phyloP scores from a whole-genome alignment of 2,888 invertebrate genomes.

The Branchinecta sandiegonensis region DNA sequence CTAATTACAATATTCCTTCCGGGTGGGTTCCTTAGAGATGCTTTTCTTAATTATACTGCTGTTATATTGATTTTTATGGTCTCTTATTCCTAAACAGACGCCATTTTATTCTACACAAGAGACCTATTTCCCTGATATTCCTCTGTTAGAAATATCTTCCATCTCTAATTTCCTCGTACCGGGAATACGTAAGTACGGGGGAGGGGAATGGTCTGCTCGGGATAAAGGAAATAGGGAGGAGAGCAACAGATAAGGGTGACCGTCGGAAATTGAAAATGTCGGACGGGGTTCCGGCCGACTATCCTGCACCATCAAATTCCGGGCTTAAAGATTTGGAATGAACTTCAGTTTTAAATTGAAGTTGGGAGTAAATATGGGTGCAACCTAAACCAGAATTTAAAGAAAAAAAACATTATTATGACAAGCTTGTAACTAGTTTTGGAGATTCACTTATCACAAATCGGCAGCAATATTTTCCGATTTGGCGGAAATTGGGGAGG shows the following conservation, averaged over 20 bases:
- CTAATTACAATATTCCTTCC: too few species aligned
- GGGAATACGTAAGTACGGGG: constrained; percentile 9
- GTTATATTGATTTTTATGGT: constrained; percentile 16
- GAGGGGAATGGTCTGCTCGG: constrained; percentile 5
- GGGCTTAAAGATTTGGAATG: too few species aligned
- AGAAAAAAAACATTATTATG: too few species aligned
- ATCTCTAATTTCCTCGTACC: constrained; percentile 16
- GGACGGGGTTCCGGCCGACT: too few species aligned
- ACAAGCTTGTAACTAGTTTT: too few species aligned
- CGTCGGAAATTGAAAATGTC: constrained; percentile 15
- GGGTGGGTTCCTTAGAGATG: background rate
- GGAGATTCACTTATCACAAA: too few species aligned
- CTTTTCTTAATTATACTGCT: constrained; percentile 16
- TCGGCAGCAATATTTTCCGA: too few species aligned
- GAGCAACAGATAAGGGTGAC: constrained; percentile 16
- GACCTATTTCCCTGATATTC: constrained; percentile 14
- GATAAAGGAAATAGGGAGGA: constrained; percentile 9
- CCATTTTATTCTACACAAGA: constrained; percentile 14
- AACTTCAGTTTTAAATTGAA: too few species aligned
- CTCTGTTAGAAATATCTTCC: constrained; percentile 15
- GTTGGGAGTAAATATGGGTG: too few species aligned
- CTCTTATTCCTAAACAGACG: constrained; percentile 17
- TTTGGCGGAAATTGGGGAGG: too few species aligned
- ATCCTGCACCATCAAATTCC: too few species aligned
- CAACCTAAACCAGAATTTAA: too few species aligned